These are phyloP conservation scores for Telmatochromis sp. DNA, from an alignment of 2,113 vertebrate genomes.

Conservation along the genomic window DNA sequence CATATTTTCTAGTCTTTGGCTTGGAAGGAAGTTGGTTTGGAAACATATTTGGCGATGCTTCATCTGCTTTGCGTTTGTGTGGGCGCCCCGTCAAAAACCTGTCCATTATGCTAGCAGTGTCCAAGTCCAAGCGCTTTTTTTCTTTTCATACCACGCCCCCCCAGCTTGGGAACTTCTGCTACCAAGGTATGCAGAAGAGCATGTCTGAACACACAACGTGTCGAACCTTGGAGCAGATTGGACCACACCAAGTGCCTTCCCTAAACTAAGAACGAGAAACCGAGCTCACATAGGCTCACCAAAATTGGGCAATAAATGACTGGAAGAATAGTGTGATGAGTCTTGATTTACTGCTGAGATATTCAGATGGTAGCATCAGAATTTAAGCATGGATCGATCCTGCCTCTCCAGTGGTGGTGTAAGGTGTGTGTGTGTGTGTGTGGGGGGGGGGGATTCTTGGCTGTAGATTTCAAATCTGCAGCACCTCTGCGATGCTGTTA, in stretches of 20 bases:
- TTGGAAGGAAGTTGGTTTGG: not conserved
- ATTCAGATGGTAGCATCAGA: not conserved
- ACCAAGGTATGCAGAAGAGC: not conserved
- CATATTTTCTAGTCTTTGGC: not conserved
- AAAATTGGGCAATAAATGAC: not conserved
- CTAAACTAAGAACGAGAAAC: not conserved
- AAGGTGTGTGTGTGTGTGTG: rapidly evolving
- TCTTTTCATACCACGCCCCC: rapidly evolving
- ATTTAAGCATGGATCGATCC: not conserved
- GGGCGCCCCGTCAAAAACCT: rapidly evolving
- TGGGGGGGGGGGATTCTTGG: not conserved
- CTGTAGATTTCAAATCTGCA: not conserved
- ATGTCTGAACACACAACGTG: no score
- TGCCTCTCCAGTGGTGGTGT: not conserved
- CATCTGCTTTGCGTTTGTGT: not conserved
- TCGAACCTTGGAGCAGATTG: no score
- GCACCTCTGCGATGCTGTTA: not conserved
- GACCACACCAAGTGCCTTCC: not conserved
- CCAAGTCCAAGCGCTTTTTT: not conserved
- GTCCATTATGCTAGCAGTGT: not conserved
- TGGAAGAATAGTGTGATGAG: not conserved
- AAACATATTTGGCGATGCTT: not conserved
- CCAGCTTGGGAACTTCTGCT: rapidly evolving
- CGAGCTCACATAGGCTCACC: not conserved
- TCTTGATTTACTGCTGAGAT: not conserved